Conservation (phyloP, 2,797 vertebrate genomes). For the Cirrhinus molitorella region DNA sequence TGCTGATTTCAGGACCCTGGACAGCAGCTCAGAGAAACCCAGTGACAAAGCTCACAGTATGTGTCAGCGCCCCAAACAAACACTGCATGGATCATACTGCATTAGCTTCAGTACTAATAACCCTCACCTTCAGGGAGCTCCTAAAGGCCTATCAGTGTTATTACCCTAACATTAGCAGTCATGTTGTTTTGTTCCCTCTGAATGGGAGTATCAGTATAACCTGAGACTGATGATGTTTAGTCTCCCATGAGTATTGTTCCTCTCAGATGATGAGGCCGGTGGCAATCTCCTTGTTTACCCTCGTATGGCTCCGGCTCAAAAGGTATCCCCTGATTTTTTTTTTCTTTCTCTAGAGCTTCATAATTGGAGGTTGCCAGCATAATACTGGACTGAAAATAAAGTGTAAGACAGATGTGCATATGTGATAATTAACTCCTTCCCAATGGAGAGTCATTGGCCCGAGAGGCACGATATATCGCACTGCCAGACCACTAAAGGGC, state of each 20-base stretch:
- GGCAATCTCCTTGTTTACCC: slow-evolving; percentile 56
- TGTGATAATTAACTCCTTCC: slow-evolving; percentile 62
- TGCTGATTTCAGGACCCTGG: slow-evolving; percentile 43
- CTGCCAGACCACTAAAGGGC: slow-evolving; percentile 51
- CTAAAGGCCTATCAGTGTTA: slow-evolving; percentile 29
- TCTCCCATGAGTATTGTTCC: slow-evolving; percentile 45
- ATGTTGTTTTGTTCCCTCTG: slow-evolving; percentile 43
- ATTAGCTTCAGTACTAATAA: slow-evolving; percentile 37
- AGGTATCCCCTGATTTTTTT: slow-evolving; percentile 42
- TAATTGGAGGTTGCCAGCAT: slow-evolving; percentile 53
- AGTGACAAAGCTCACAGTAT: slow-evolving; percentile 7
- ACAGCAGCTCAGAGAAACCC: slow-evolving; percentile 34
- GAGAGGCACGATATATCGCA: slow-evolving; percentile 50
- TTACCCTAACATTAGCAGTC: slow-evolving; percentile 49
- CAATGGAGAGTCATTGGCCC: slow-evolving; percentile 43
- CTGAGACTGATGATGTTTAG: slow-evolving; percentile 48
- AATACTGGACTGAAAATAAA: slow-evolving; percentile 57
- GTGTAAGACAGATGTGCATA: slow-evolving; percentile 59
- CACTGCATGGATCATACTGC: slow-evolving; percentile 37
- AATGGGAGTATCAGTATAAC: slow-evolving; percentile 46
- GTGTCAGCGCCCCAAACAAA: slow-evolving; percentile 27
- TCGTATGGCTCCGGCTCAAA: slow-evolving; percentile 60
- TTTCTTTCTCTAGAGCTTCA: slow-evolving; percentile 46
- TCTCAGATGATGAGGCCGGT: slow-evolving; percentile 51
- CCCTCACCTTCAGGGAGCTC: slow-evolving; percentile 26